Percentiles rank a stretch among this genome's conserved stretches.
These are phyloP conservation scores for Myotis davidii DNA, from an alignment of 2,113 vertebrate genomes.

Conservation along the genomic window DNA sequence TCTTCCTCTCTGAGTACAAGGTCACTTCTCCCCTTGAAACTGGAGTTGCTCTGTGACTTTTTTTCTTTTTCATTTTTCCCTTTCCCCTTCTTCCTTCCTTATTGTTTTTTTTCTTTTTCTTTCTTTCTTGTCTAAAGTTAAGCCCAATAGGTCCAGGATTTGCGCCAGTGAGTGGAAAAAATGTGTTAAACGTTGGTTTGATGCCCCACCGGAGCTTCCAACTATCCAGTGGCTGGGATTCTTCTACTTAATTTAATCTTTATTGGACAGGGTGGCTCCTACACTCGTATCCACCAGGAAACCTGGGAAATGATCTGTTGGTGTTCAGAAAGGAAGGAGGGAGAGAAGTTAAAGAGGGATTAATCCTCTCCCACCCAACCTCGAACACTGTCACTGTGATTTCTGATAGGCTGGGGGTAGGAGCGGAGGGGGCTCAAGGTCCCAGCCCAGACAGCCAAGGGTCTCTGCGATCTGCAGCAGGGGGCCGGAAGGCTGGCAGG, in stretches of 20 bases:
- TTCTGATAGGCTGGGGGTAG: not conserved
- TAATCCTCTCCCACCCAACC: conserved; percentile 61
- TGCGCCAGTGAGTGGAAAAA: conserved; percentile 84
- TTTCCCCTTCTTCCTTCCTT: not conserved
- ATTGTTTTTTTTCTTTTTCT: not conserved
- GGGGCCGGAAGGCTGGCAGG: conserved; percentile 63
- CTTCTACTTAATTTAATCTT: conserved; percentile 87
- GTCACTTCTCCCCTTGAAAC: not conserved
- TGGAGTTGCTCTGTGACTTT: not conserved
- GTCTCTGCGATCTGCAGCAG: conserved; percentile 25
- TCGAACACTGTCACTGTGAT: conserved; percentile 41
- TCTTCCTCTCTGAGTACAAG: not conserved
- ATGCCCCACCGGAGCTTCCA: conserved; percentile 81
- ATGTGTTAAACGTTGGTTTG: conserved; percentile 85
- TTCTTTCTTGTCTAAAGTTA: conserved; percentile 49
- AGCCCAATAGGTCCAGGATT: conserved; percentile 62
- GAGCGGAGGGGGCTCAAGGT: not conserved
- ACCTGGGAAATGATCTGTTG: conserved; percentile 59
- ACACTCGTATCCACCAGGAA: conserved; percentile 71
- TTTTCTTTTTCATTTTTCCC: not conserved
- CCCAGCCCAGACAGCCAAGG: conserved; percentile 9
- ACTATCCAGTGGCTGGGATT: conserved; percentile 79
- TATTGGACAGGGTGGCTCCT: conserved; percentile 76
- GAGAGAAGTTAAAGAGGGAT: conserved; percentile 70
- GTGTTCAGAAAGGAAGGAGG: conserved; percentile 66